A percentile compares a stretch with the other conserved stretches of the same genome.
phyloP scores from a whole-genome alignment of 2,888 invertebrate species.

The Pterostichus madidus region DNA sequence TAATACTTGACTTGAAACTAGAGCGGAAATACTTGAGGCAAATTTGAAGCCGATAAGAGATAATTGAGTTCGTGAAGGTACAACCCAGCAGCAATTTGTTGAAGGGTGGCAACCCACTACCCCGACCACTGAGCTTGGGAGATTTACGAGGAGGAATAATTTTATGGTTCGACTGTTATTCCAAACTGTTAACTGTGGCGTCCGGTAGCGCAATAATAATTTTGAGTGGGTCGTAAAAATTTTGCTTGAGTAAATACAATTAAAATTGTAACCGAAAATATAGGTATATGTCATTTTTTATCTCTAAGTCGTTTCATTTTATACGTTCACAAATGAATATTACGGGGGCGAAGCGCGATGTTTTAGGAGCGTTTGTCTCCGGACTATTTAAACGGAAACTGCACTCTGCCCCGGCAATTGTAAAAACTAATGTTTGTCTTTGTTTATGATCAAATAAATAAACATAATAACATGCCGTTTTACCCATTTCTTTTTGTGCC shows the following conservation, averaged over 20 bases:
- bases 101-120: slow-evolving; percentile 55
- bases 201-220: slow-evolving; percentile 66
- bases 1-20: too few relatives aligned
- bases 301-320: slow-evolving; percentile 60
- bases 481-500: too few relatives aligned
- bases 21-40: neutral
- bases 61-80: slow-evolving; percentile 21
- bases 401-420: neutral
- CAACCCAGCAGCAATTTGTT: slow-evolving; percentile 23
- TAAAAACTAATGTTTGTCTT: too few relatives aligned
- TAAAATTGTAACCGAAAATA: slow-evolving; percentile 64
- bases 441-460: neutral
- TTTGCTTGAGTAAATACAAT: slow-evolving; percentile 67
- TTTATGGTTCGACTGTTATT: slow-evolving; percentile 64
- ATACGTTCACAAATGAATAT: slow-evolving; percentile 64
- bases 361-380: neutral
- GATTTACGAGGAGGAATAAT: slow-evolving; percentile 63
- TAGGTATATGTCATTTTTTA: slow-evolving; percentile 66
- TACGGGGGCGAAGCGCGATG: neutral
- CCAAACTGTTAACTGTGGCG: slow-evolving; percentile 65
- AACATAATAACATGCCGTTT: too few relatives aligned
- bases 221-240: slow-evolving; percentile 66
- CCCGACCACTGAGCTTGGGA: slow-evolving; percentile 23
- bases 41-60: neutral
- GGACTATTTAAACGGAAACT: neutral